phyloP scores from a whole-genome alignment of 2,888 invertebrate species.

The Aphodius granarius region DNA sequence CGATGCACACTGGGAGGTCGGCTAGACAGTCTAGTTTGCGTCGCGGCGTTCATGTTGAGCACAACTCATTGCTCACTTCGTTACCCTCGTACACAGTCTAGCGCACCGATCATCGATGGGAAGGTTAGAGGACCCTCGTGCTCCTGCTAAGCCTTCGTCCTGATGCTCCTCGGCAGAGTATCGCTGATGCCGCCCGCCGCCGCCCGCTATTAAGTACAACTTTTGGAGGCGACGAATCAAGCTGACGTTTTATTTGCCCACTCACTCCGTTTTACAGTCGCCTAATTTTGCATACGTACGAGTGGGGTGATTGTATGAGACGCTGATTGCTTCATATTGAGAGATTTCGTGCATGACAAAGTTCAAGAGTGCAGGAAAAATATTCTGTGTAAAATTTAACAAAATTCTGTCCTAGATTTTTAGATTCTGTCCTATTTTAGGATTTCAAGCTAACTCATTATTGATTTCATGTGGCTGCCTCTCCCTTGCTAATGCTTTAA shows the following conservation, averaged over 20 bases:
- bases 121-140: conserved; percentile 21
- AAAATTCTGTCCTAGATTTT: no score
- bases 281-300: not conserved
- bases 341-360: not conserved
- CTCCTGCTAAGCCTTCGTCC: conserved; percentile 21
- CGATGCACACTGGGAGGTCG: not conserved
- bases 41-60: conserved; percentile 1
- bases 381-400: no score
- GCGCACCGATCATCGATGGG: conserved; percentile 41
- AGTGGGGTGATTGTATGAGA: not conserved
- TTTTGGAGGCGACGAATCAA: not conserved
- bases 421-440: no score
- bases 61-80: conserved; percentile 46
- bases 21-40: not conserved
- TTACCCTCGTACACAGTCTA: conserved; percentile 47
- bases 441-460: no score
- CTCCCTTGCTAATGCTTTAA: no score
- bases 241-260: not conserved
- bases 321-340: not conserved
- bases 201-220: not conserved
- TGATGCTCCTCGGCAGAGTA: conserved; percentile 1
- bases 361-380: no score
- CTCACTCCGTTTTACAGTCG: not conserved
- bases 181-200: not conserved
- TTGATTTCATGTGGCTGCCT: no score